phyloP scores from a whole-genome alignment of 2,888 invertebrate species.

The Poecilobothrus nobilitatus region DNA sequence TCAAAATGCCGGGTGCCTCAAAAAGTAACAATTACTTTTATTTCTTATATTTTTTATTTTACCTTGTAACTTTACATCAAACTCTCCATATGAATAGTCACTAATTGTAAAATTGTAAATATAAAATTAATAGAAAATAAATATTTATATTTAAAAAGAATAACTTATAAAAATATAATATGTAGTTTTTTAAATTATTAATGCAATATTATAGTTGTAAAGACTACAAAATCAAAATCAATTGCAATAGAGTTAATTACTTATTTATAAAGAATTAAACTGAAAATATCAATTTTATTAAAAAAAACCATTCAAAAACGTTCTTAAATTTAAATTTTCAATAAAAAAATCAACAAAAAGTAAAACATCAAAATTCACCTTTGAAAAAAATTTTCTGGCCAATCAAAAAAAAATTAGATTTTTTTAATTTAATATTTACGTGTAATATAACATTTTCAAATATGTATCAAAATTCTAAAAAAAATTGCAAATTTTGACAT shows the following conservation, averaged over 20 bases:
- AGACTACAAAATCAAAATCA: conserved; percentile 11
- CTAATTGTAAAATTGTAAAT: background rate
- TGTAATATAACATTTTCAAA: too few relatives aligned
- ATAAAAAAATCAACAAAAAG: conserved; percentile 11
- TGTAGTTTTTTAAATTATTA: conserved; percentile 8
- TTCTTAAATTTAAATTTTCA: conserved; percentile 27
- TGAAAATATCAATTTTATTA: background rate
- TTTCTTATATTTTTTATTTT: background rate
- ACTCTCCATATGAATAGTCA: background rate
- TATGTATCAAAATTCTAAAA: conserved; percentile 15
- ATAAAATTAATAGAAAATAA: background rate
- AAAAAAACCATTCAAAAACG: conserved; percentile 43
- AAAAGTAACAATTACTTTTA: background rate
- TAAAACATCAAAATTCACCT: conserved; percentile 22
- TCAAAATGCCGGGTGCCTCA: conserved; percentile 10
- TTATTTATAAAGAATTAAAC: conserved; percentile 10
- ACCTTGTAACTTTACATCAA: background rate
- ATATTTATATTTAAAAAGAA: background rate
- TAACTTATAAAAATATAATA: background rate
- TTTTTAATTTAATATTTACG: background rate
- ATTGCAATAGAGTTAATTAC: conserved; percentile 15
- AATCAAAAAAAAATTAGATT: conserved; percentile 13
- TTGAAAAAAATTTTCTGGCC: conserved; percentile 22
- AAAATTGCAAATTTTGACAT: conserved; percentile 10
- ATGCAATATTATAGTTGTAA: conserved; percentile 11